Conservation (phyloP, 53 echinoderm and acorn worm genomes). For the Luidia sarsii region DNA sequence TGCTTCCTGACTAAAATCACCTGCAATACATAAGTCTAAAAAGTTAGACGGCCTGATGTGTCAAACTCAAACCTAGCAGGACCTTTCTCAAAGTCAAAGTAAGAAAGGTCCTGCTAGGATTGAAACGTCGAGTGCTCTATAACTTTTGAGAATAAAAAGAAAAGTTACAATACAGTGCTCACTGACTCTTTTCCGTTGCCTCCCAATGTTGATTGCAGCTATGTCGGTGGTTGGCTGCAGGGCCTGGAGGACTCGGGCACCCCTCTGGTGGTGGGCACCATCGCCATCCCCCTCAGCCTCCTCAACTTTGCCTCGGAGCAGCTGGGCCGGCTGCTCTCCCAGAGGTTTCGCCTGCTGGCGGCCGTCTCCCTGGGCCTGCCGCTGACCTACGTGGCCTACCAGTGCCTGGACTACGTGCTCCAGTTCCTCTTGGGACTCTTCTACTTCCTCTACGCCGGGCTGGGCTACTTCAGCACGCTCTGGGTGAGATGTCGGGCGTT, state of each 20-base stretch:
- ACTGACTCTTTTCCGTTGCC: no score
- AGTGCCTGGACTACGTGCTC: conserved; percentile 82
- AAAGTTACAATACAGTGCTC: no score
- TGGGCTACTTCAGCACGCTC: conserved; percentile 78
- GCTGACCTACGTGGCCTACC: conserved; percentile 61
- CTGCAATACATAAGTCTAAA: no score
- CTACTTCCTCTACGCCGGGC: conserved; percentile 65
- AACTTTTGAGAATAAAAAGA: no score
- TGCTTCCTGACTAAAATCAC: no score
- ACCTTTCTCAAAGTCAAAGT: no score
- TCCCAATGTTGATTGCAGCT: conserved; percentile 33
- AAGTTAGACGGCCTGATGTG: no score
- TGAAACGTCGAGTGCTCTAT: no score
- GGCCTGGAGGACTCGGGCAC: conserved; percentile 83
- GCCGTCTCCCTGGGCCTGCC: conserved; percentile 74
- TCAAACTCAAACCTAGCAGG: no score
- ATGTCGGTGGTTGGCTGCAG: conserved; percentile 82
- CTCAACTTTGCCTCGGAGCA: conserved; percentile 91
- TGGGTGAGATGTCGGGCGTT: no score
- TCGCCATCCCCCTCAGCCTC: conserved; percentile 80
- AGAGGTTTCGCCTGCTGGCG: conserved; percentile 63
- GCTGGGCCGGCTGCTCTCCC: conserved; percentile 71
- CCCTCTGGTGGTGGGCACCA: conserved; percentile 81
- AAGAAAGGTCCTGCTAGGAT: no score
- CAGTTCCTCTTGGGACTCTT: conserved; percentile 33